These are phyloP conservation scores for Apodemia duryi DNA, from an alignment of 2,888 invertebrate species.

Conservation along the genomic window DNA sequence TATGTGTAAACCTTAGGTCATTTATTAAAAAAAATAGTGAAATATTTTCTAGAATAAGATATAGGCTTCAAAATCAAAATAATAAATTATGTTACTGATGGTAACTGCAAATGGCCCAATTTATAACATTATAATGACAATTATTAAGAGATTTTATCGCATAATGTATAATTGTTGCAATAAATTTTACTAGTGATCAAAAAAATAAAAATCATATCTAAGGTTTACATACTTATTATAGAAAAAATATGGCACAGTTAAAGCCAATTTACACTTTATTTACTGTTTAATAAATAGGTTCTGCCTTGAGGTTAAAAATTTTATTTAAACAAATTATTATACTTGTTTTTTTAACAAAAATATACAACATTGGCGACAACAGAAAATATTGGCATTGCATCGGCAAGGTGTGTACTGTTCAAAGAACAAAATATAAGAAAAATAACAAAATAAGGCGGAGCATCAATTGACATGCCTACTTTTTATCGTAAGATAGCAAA, in stretches of 20 bases:
- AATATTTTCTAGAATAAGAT: not conserved
- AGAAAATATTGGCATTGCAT: slow-evolving; percentile 11
- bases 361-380: not conserved
- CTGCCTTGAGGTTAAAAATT: too few relatives aligned
- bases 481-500: too few relatives aligned
- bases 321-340: too few relatives aligned
- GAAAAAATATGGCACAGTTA: not conserved
- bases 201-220: not conserved
- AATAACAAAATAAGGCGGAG: too few relatives aligned
- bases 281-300: too few relatives aligned
- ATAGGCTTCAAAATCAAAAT: not conserved
- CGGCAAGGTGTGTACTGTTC: slow-evolving; percentile 20
- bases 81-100: not conserved
- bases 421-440: slow-evolving; percentile 23
- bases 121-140: not conserved
- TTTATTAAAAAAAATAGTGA: not conserved
- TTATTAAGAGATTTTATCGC: too few relatives aligned
- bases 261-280: not conserved
- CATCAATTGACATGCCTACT: too few relatives aligned
- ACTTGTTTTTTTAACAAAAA: too few relatives aligned
- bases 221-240: not conserved
- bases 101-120: not conserved
- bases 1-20: not conserved
- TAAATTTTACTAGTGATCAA: not conserved
- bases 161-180: too few relatives aligned